Percentiles rank a stretch among this genome's conserved stretches.
Evolutionary conservation across 1,140 invertebrate genomes (phyloP).

Genomic region (Mylabris phalerata): DNA sequence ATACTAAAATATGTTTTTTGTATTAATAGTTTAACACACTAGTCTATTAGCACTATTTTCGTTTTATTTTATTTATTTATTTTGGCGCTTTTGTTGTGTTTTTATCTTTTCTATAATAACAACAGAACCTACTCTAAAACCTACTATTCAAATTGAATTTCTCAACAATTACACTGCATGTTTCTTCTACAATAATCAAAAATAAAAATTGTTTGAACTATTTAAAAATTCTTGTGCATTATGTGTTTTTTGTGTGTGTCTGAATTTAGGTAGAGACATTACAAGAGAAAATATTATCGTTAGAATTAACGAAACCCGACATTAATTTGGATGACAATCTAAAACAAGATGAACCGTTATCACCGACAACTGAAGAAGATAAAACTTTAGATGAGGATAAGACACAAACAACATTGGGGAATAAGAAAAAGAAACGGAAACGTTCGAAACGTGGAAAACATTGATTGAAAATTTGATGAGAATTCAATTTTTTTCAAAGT

Average conservation of each 20-base stretch:
- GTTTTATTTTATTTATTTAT: neutral
- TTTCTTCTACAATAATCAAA: no score
- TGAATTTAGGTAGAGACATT: constrained; percentile 70
- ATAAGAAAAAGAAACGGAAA: constrained; percentile 36
- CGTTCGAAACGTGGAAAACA: constrained; percentile 37
- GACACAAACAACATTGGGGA: constrained; percentile 10
- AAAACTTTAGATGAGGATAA: constrained; percentile 23
- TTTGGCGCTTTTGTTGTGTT: no score
- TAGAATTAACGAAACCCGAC: constrained; percentile 60
- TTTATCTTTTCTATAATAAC: no score
- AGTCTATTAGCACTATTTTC: constrained; percentile 1
- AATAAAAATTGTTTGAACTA: no score
- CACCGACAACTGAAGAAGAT: constrained; percentile 35
- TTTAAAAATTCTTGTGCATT: no score
- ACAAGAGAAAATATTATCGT: constrained; percentile 79
- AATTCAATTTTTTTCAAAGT: no score
- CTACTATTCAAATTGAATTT: no score
- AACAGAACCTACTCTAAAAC: no score
- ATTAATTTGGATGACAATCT: constrained; percentile 19
- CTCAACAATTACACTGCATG: no score
- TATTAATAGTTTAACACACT: constrained; percentile 24
- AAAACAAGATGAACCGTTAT: constrained; percentile 33
- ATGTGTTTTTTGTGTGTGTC: no score
- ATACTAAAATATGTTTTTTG: constrained; percentile 1
- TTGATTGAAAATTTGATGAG: constrained; percentile 1